Evolutionary conservation across 1,140 invertebrate genomes (phyloP), one percentile per base, ranked within the genome.

Genomic region (Tetramorium parvispinum): DNA sequence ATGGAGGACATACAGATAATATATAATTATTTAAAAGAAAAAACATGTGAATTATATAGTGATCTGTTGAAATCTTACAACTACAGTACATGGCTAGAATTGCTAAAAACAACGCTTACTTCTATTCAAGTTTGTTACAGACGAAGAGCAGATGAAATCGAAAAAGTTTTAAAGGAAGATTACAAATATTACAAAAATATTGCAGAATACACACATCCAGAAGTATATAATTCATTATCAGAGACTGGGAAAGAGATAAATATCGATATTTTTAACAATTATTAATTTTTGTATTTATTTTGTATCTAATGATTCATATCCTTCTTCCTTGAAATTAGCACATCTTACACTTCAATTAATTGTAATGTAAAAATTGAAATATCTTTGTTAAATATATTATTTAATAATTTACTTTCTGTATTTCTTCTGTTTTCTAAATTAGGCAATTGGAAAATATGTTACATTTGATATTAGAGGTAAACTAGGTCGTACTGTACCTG

Each of bases 161-260:
- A 76, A n/a, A 55, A 21, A 76, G 6, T 55, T 32, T 11, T 76
- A 37, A 55, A 57, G 57, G 24, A 76, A 21, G 71, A 57, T 76
- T 55, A 76, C n/a, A 37, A 59, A 37, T 76, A 21, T 59, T 53
- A 85, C 49, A 75, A 88, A 78, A 77, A 3, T 70, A 6, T 46
- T 24, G 66, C 13, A 27, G 10, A 70, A 43, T 13, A 70, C 6
- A 49, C 40, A 70, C 7, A 70, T 40, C 32, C 32, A 7, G 63
- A 65, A 65, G 18, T 65, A 3, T 65, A 65, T 65, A n/a, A 40
- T 65, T 65, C 63, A 37, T 21, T 65, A n/a, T 65, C 63, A n/a
- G 1, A 65, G 63, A 1, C 18, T 40, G 63, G 32, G 10, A 65
- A 65, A 65, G 63, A 65, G 63, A 32, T 65, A 40, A 40, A 40